A percentile compares a stretch with the other conserved stretches of the same genome.
Conservation (phyloP, 2,888 invertebrate species). For the Hipparchia sbordonii region DNA sequence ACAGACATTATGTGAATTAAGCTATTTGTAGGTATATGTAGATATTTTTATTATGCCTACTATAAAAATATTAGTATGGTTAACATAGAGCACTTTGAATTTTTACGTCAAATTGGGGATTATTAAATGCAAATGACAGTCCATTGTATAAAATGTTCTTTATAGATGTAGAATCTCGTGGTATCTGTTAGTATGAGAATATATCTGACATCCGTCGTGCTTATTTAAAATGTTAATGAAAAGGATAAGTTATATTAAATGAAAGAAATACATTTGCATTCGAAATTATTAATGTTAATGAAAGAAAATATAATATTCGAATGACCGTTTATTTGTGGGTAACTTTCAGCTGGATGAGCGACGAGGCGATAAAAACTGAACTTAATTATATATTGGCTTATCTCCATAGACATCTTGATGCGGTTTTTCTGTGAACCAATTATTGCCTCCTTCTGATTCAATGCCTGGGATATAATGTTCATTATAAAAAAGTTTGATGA, state of each 20-base stretch:
- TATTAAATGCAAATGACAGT: too few species aligned
- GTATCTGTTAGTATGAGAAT: not conserved
- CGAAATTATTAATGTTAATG: constrained; percentile 28
- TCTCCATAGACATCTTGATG: constrained; percentile 34
- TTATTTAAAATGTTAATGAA: not conserved
- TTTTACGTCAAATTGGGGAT: too few species aligned
- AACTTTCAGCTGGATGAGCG: constrained; percentile 34
- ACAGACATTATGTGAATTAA: too few species aligned
- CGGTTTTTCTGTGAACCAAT: constrained; percentile 28
- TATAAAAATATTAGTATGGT: too few species aligned
- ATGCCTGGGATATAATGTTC: constrained; percentile 18
- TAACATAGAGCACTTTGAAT: too few species aligned
- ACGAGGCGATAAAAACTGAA: constrained; percentile 37
- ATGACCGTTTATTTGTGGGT: constrained; percentile 29
- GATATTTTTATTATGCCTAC: too few species aligned
- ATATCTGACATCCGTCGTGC: not conserved
- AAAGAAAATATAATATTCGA: constrained; percentile 31
- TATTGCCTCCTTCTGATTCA: constrained; percentile 18
- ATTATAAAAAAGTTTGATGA: constrained; percentile 1
- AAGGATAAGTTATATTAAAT: not conserved
- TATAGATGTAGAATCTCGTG: not conserved
- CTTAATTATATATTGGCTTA: constrained; percentile 38
- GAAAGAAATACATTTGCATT: constrained; percentile 14
- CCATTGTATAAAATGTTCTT: too few species aligned
- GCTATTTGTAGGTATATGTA: too few species aligned